Conservation (phyloP, 2,888 invertebrate genomes). For the Acrobasis repandana region DNA sequence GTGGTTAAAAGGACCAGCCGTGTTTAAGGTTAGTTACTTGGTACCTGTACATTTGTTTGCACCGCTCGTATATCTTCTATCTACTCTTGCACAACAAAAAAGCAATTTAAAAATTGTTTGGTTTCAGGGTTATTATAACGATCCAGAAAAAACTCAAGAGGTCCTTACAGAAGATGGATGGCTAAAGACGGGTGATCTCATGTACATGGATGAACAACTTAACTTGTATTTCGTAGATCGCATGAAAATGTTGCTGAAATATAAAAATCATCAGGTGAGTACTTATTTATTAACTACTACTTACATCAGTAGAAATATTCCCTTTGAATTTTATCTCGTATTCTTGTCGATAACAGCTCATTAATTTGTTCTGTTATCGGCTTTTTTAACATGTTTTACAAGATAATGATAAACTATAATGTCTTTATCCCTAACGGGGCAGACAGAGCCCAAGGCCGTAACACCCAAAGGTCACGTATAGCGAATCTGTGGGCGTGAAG, state of each 20-base stretch:
- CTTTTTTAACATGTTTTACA: no score
- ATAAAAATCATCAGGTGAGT: slow-evolving; percentile 59
- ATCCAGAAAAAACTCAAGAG: slow-evolving; percentile 49
- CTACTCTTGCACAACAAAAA: not conserved
- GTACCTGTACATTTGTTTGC: not conserved
- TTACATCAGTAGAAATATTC: no score
- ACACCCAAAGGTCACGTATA: no score
- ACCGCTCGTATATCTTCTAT: not conserved
- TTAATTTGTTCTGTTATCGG: no score
- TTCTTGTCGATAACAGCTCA: no score
- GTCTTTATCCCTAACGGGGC: no score
- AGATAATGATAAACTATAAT: no score
- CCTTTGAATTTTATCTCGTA: no score
- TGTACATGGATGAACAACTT: slow-evolving; percentile 65
- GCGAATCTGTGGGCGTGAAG: no score
- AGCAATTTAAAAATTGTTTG: not conserved
- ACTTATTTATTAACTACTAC: not conserved
- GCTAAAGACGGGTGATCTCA: slow-evolving; percentile 68
- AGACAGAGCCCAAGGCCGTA: no score
- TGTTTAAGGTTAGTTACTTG: slow-evolving; percentile 50
- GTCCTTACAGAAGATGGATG: slow-evolving; percentile 58
- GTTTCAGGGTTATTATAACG: slow-evolving; percentile 56
- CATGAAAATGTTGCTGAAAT: slow-evolving; percentile 70
- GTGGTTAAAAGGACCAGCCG: slow-evolving; percentile 57
- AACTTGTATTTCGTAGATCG: slow-evolving; percentile 69